Evolutionary conservation across 2,888 invertebrate genomes (phyloP).

Genomic region (Cremastinae sp.): DNA sequence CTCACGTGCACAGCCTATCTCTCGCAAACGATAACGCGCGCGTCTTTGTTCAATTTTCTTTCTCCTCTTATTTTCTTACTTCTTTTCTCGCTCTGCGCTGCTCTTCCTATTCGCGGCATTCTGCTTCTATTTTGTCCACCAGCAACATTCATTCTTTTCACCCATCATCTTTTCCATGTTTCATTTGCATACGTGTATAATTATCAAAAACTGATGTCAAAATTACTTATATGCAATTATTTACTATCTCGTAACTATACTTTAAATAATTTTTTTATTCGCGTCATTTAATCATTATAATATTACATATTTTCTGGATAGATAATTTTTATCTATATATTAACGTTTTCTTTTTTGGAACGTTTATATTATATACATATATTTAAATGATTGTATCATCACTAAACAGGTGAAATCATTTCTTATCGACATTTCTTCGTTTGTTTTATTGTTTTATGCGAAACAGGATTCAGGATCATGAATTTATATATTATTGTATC

Average conservation of each 20-base stretch:
- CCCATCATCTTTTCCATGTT: too few relatives aligned
- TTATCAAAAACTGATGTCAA: too few relatives aligned
- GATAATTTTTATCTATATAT: neutral
- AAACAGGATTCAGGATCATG: conserved; percentile 1
- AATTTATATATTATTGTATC: conserved; percentile 10
- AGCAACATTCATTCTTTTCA: conserved; percentile 27
- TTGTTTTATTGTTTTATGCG: neutral
- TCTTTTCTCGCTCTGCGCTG: too few relatives aligned
- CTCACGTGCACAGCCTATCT: conserved; percentile 62
- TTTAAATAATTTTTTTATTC: too few relatives aligned
- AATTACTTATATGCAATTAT: too few relatives aligned
- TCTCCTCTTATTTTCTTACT: too few relatives aligned
- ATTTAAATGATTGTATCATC: neutral
- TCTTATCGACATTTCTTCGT: conserved; percentile 1
- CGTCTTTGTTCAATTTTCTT: conserved; percentile 43
- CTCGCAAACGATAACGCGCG: conserved; percentile 54
- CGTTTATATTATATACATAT: too few relatives aligned
- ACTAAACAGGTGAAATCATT: neutral
- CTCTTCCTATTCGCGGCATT: neutral
- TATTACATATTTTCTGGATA: conserved; percentile 13
- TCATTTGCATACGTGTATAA: too few relatives aligned
- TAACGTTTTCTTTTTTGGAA: neutral
- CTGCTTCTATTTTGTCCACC: neutral
- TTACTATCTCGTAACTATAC: too few relatives aligned
- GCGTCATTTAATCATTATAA: too few relatives aligned